Evolutionary conservation across 2,113 vertebrate genomes (phyloP), one percentile per base, ranked within the genome.

Genomic region (Chionomys nivalis): DNA sequence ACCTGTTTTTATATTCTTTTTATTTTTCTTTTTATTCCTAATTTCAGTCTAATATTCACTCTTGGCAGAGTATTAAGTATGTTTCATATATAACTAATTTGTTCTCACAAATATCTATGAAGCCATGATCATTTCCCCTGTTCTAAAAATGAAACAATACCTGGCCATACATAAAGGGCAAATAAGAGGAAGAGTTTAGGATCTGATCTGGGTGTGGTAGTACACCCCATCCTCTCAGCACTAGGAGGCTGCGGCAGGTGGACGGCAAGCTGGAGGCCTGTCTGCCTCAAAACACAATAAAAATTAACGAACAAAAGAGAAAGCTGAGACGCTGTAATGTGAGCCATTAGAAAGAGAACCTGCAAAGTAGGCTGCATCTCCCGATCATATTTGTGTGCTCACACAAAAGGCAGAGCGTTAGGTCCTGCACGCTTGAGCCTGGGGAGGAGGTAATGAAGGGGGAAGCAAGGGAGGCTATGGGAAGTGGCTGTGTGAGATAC

Each of bases 21-120:
- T 73, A 39, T 88, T 92, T 70, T 75, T 33, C 63, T 83, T 91
- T 91, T 89, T 63, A 63, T 83, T 90, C 72, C 58, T 76, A 95
- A 55, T 47, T 82, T 11, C 10, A 93, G 42, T 65, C 47, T 79
- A 90, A 75, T 36, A 26, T 87, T 90, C 87, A 61, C 36, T 85
- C 82, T 86, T 95, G 75, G 42, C 8, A 94, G 36, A 89, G 44
- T 88, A 94, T 58, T 79, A 95, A 89, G 73, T 75, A 76, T 5
- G 94, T 94, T 96, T 93, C 68, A 94, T 68, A 61, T 42, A 39
- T 93, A 97, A 86, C 19, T 68, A 55, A 94, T 91, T 93, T 82
- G 66, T 87, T 68, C 78, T 86, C 83, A 85, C 77, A 95, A 96
- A 87, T 89, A 89, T 82, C 52, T 93, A 87, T 75, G 77, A 58